Conservation (phyloP, 2,888 invertebrate genomes). For the Drosophila parthenogenetica region DNA sequence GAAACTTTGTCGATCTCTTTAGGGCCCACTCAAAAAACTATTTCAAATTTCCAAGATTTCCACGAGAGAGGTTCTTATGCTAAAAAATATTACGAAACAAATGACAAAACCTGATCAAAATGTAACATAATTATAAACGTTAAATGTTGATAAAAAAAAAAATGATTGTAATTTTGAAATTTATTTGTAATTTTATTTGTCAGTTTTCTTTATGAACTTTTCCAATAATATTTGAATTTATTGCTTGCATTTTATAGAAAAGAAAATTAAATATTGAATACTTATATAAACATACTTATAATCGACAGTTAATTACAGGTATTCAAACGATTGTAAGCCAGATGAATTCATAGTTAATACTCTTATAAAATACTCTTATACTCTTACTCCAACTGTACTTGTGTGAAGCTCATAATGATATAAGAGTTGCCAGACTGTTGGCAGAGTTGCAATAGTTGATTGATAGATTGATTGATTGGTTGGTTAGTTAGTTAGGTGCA, state of each 20-base stretch:
- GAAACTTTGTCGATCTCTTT: conserved; percentile 15
- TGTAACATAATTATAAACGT: conserved; percentile 62
- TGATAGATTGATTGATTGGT: conserved; percentile 20
- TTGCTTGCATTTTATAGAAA: conserved; percentile 51
- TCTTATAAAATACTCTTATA: conserved; percentile 46
- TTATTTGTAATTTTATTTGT: conserved; percentile 14
- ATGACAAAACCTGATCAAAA: conserved; percentile 53
- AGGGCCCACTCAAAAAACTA: conserved; percentile 46
- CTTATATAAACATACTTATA: conserved; percentile 47
- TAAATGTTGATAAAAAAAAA: conserved; percentile 48
- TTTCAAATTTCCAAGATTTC: conserved; percentile 22
- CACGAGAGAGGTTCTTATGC: conserved; percentile 41
- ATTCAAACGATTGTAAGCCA: conserved; percentile 57
- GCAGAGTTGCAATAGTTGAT: conserved; percentile 33
- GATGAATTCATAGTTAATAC: conserved; percentile 63
- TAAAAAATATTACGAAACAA: conserved; percentile 34
- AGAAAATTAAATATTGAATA: conserved; percentile 7
- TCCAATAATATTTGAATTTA: conserved; percentile 50
- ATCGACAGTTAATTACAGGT: conserved; percentile 71
- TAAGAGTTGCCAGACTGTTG: conserved; percentile 22
- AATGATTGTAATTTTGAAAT: not conserved
- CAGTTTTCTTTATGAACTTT: conserved; percentile 30
- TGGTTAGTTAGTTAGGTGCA: conserved; percentile 43
- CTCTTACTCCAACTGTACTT: conserved; percentile 35
- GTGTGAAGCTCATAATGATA: conserved; percentile 48